Percentiles rank a stretch among this genome's conserved stretches.
These are phyloP conservation scores for Papilio glaucus DNA, from an alignment of 1,140 invertebrate genomes.

Conservation along the genomic window DNA sequence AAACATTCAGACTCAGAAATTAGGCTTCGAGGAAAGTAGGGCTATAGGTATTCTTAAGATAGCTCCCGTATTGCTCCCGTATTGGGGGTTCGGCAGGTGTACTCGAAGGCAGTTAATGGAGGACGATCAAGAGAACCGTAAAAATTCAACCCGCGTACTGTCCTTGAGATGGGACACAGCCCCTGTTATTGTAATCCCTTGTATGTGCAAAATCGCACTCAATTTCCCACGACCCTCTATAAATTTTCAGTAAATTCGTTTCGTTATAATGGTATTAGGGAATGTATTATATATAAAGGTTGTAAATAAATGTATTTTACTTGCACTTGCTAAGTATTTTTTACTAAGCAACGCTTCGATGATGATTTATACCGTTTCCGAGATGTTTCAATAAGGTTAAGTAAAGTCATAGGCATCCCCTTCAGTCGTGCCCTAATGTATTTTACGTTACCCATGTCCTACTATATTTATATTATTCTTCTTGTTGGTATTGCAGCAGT, in stretches of 20 bases:
- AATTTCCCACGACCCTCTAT: conserved; percentile 28
- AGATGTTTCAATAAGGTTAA: too few species aligned
- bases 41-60: conserved; percentile 35
- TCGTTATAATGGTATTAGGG: conserved; percentile 28
- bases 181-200: conserved; percentile 58
- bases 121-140: conserved; percentile 32
- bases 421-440: too few species aligned
- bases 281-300: neutral
- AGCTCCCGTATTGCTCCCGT: conserved; percentile 37
- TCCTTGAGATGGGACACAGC: conserved; percentile 27
- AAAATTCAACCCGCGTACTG: conserved; percentile 40
- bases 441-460: too few species aligned
- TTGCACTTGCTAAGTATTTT: neutral
- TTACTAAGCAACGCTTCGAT: neutral
- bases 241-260: conserved; percentile 22
- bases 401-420: too few species aligned
- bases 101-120: conserved; percentile 13
- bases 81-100: conserved; percentile 33
- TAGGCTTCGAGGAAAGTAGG: conserved; percentile 13
- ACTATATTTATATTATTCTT: too few species aligned
- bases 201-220: conserved; percentile 51
- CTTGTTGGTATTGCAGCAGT: too few species aligned
- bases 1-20: conserved; percentile 24
- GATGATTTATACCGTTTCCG: neutral
- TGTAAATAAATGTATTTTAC: neutral